phyloP scores from a whole-genome alignment of 2,113 vertebrate species.

The Melanocharis versteri region DNA sequence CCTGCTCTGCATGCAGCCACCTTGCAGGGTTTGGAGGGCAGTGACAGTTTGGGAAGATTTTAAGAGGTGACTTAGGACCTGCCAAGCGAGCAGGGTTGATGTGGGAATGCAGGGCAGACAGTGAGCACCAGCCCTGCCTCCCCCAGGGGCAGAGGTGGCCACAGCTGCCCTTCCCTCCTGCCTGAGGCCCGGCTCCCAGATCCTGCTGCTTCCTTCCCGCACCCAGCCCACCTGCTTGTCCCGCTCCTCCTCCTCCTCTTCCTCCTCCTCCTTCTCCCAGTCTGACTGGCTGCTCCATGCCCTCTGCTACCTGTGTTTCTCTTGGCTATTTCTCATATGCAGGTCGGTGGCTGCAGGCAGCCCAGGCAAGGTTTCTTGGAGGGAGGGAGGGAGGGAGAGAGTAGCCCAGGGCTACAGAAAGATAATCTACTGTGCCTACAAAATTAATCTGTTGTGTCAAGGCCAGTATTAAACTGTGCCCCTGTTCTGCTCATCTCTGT shows the following conservation, averaged over 20 bases:
- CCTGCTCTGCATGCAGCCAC: neutral
- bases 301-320: neutral
- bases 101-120: neutral
- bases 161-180: neutral
- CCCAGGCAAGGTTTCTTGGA: neutral
- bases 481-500: neutral
- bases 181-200: neutral
- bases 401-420: slow-evolving; percentile 12
- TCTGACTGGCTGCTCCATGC: fast-evolving
- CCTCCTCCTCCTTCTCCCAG: neutral
- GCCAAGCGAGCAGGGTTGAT: neutral
- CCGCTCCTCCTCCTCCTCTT: neutral
- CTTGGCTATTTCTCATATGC: neutral
- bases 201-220: neutral
- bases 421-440: neutral
- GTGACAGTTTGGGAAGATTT: neutral
- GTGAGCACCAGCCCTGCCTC: neutral
- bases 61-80: neutral
- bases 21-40: neutral
- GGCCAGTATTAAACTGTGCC: neutral
- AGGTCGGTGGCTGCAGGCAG: neutral
- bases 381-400: neutral
- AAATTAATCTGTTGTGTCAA: neutral
- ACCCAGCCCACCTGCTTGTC: fast-evolving
- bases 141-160: neutral